Percentiles rank a stretch among this genome's conserved stretches.
These are phyloP conservation scores for Drosophila neonasuta DNA, from an alignment of 2,888 invertebrate species.

Conservation along the genomic window DNA sequence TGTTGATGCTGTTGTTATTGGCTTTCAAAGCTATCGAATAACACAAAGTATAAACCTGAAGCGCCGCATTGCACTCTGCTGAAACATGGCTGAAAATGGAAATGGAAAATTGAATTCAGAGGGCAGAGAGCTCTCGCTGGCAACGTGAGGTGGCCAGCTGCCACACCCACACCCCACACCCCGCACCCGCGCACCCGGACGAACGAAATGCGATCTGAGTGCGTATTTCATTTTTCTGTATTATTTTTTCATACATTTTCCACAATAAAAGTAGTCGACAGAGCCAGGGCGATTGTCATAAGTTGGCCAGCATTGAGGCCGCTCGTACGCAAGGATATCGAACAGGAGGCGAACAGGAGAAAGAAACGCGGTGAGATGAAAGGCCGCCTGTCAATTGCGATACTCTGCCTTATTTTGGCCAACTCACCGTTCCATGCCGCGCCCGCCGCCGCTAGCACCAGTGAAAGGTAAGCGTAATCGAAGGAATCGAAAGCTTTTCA, in stretches of 20 bases:
- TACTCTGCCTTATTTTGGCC: conserved; percentile 45
- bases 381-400: conserved; percentile 22
- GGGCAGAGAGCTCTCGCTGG: conserved; percentile 46
- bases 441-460: conserved; percentile 58
- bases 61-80: conserved; percentile 23
- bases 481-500: neutral
- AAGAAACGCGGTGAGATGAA: conserved; percentile 28
- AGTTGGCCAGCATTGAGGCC: conserved; percentile 57
- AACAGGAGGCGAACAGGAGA: conserved; percentile 5
- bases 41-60: conserved; percentile 48
- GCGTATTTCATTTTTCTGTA: conserved; percentile 45
- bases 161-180: neutral
- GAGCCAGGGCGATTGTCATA: conserved; percentile 64
- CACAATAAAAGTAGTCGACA: conserved; percentile 70
- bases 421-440: conserved; percentile 25
- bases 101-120: conserved; percentile 56
- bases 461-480: conserved; percentile 72
- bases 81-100: conserved; percentile 40
- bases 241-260: conserved; percentile 20
- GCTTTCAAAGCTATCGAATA: conserved; percentile 66
- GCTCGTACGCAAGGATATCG: conserved; percentile 45
- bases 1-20: conserved; percentile 30
- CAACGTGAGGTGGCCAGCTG: conserved; percentile 64
- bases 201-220: conserved; percentile 60
- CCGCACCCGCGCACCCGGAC: neutral